A percentile compares a stretch with the other conserved stretches of the same genome.
Conservation (phyloP, 2,888 invertebrate species). For the Tetragnatha montana region DNA sequence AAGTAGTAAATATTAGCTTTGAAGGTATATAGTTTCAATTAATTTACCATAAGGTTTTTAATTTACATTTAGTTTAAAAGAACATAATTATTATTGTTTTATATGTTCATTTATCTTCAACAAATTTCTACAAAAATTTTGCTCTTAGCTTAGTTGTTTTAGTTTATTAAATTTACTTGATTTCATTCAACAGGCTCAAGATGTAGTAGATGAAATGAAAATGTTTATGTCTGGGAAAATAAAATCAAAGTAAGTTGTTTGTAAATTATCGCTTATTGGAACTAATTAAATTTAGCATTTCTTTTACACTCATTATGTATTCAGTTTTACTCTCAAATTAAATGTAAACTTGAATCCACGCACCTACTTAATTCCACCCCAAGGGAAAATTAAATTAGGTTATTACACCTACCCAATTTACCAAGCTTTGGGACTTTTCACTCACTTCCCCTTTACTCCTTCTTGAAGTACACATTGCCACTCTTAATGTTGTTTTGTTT, state of each 20-base stretch:
- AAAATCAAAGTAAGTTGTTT: slow-evolving; percentile 71
- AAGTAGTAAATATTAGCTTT: no score
- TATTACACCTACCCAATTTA: slow-evolving; percentile 8
- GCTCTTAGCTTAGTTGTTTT: no score
- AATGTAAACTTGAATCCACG: not conserved
- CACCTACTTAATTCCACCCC: not conserved
- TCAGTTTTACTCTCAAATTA: not conserved
- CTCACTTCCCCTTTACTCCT: slow-evolving; percentile 22
- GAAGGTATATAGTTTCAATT: no score
- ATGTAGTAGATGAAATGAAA: slow-evolving; percentile 77
- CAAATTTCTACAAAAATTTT: no score
- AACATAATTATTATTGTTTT: no score
- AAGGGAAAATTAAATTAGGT: slow-evolving; percentile 23
- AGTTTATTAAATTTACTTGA: no score
- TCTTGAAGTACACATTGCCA: no score
- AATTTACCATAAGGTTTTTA: no score
- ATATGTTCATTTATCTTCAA: no score
- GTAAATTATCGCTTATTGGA: not conserved
- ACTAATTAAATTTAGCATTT: not conserved
- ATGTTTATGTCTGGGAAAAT: slow-evolving; percentile 82
- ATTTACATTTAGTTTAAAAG: no score
- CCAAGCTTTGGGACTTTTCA: not conserved
- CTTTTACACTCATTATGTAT: not conserved
- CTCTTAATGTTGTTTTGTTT: no score
- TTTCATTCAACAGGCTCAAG: slow-evolving; percentile 73